Conservation (phyloP, 2,888 invertebrate genomes). For the Onthophagus sagittarius region DNA sequence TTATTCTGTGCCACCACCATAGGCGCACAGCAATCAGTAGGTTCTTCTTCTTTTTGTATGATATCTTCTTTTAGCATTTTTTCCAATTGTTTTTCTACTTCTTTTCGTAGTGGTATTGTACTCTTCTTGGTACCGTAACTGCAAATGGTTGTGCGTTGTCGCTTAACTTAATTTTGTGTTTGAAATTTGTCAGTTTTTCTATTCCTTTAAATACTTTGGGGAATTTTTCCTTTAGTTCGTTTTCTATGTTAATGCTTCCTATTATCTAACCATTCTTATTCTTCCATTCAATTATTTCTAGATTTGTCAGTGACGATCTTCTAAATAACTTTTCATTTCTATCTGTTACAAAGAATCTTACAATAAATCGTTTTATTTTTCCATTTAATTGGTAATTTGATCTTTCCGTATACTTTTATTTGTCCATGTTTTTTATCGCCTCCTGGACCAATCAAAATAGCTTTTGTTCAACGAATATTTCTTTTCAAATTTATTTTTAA, state of each 20-base stretch:
- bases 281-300: no score
- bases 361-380: no score
- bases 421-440: not conserved
- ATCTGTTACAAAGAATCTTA: no score
- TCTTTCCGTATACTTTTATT: not conserved
- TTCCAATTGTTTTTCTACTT: slow-evolving; percentile 36
- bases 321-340: no score
- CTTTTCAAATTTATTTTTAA: not conserved
- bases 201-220: not conserved
- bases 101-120: slow-evolving; percentile 25
- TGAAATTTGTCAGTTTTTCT: not conserved
- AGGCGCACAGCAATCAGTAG: slow-evolving; percentile 40
- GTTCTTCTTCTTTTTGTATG: slow-evolving; percentile 34
- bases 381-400: no score
- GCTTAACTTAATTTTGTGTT: slow-evolving; percentile 32
- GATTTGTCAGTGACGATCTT: no score
- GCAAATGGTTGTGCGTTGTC: slow-evolving; percentile 33
- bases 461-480: slow-evolving; percentile 1
- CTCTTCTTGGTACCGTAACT: slow-evolving; percentile 33
- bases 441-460: not conserved
- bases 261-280: not conserved
- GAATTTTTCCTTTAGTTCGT: not conserved
- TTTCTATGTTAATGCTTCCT: not conserved
- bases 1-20: slow-evolving; percentile 36
- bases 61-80: slow-evolving; percentile 32